Percentiles rank a stretch among this genome's conserved stretches.
These are phyloP conservation scores for Netelia melanura DNA, from an alignment of 2,888 invertebrate species.

Conservation along the genomic window DNA sequence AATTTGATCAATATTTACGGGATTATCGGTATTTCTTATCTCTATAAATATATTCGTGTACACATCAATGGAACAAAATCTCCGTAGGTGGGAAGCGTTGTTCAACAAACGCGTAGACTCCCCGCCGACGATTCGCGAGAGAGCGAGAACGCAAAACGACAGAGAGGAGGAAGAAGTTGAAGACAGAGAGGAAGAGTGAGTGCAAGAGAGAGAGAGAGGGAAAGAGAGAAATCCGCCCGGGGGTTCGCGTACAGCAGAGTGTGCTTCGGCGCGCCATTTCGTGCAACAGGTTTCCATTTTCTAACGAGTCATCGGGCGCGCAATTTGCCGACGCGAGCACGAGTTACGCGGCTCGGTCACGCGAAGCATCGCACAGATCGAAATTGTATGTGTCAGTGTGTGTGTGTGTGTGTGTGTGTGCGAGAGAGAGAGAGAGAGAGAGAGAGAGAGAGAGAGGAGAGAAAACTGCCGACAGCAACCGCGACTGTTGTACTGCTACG, in stretches of 20 bases:
- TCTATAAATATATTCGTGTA: conserved; percentile 9
- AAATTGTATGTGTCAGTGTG: conserved; percentile 47
- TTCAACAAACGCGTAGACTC: conserved; percentile 31
- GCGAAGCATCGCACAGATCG: conserved; percentile 64
- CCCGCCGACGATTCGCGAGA: conserved; percentile 42
- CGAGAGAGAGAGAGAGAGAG: too few species aligned
- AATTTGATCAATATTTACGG: conserved; percentile 17
- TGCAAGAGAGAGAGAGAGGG: conserved; percentile 9
- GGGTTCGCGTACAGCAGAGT: conserved; percentile 46
- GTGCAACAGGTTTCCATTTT: conserved; percentile 70
- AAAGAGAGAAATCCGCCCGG: conserved; percentile 33
- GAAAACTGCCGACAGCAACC: conserved; percentile 47
- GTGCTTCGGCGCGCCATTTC: conserved; percentile 62
- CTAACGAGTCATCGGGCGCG: conserved; percentile 70
- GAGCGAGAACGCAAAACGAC: conserved; percentile 4
- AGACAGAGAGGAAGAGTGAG: neutral
- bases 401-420: neutral
- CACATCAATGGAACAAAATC: conserved; percentile 8
- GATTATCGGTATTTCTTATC: conserved; percentile 25
- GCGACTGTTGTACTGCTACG: conserved; percentile 26
- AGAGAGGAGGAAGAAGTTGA: conserved; percentile 5
- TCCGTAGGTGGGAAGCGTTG: conserved; percentile 37
- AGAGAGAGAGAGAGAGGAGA: neutral
- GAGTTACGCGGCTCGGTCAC: conserved; percentile 68
- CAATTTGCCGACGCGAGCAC: conserved; percentile 65